Evolutionary conservation across 2,797 vertebrate genomes (phyloP).

Genomic region (Sebastes hopkinsi): DNA sequence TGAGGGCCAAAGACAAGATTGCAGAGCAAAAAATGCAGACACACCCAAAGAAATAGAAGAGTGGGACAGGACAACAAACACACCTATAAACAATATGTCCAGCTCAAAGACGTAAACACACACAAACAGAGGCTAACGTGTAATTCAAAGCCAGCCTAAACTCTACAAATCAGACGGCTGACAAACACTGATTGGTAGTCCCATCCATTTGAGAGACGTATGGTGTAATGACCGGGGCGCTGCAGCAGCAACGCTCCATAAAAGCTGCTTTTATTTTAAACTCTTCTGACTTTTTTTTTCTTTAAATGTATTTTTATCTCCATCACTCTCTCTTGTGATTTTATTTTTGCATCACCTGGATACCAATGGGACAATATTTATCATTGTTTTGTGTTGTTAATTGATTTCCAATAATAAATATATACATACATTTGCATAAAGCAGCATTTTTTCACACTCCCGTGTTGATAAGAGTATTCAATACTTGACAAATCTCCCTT

Average conservation of each 20-base stretch:
- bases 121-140: slow-evolving; percentile 60
- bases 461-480: too few relatives aligned
- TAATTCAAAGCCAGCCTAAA: slow-evolving; percentile 69
- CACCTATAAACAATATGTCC: slow-evolving; percentile 69
- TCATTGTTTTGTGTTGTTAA: too few relatives aligned
- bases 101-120: slow-evolving; percentile 61
- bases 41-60: slow-evolving; percentile 60
- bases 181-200: slow-evolving; percentile 54
- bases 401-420: too few relatives aligned
- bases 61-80: slow-evolving; percentile 60
- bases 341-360: background rate
- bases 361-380: accelerated
- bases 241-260: background rate
- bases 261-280: background rate
- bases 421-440: too few relatives aligned
- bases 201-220: slow-evolving; percentile 14
- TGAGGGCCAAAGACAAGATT: slow-evolving; percentile 48
- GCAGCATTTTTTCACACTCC: too few relatives aligned
- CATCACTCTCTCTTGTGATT: background rate
- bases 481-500: too few relatives aligned
- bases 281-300: background rate
- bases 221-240: slow-evolving; percentile 10
- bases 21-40: slow-evolving; percentile 48
- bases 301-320: background rate
- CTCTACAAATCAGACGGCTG: slow-evolving; percentile 51